These are phyloP conservation scores for Peribatodes rhomboidaria DNA, from an alignment of 2,888 invertebrate genomes.

Conservation along the genomic window DNA sequence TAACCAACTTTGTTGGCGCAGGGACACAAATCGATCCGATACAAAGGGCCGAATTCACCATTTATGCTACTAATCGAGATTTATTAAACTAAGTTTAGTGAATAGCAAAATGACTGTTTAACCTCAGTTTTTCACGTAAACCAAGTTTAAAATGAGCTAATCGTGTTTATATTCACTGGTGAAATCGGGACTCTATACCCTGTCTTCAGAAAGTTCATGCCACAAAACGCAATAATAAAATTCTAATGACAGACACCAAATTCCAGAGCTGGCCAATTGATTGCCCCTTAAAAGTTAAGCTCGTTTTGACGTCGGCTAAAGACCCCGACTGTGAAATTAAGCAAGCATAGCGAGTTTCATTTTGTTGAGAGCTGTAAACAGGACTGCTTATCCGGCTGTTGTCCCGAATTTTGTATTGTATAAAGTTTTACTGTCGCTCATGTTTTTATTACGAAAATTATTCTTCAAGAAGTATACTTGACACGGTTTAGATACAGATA, in stretches of 20 bases:
- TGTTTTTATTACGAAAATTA: conserved; percentile 53
- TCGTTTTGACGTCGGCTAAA: conserved; percentile 32
- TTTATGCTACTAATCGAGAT: too few relatives aligned
- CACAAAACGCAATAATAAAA: conserved; percentile 1
- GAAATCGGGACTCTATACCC: neutral
- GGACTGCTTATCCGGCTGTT: conserved; percentile 54
- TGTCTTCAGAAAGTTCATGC: neutral
- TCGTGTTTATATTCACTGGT: too few relatives aligned
- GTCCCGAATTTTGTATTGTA: conserved; percentile 56
- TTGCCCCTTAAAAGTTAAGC: conserved; percentile 28
- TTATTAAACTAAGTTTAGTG: too few relatives aligned
- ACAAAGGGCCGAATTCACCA: too few relatives aligned
- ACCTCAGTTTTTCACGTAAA: too few relatives aligned
- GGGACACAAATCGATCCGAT: too few relatives aligned
- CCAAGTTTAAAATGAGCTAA: too few relatives aligned
- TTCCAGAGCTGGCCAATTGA: conserved; percentile 1
- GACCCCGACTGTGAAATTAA: conserved; percentile 37
- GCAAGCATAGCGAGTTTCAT: conserved; percentile 48
- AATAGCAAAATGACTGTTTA: too few relatives aligned
- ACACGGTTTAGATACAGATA: conserved; percentile 9
- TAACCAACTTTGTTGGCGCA: too few relatives aligned
- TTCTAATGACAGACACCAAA: conserved; percentile 2
- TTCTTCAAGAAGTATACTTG: conserved; percentile 16
- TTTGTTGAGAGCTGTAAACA: conserved; percentile 56
- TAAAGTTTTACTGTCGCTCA: conserved; percentile 56